Percentiles rank a stretch among this genome's conserved stretches.
These are phyloP conservation scores for Lydus trimaculatus DNA, from an alignment of 2,888 invertebrate genomes.

Conservation along the genomic window DNA sequence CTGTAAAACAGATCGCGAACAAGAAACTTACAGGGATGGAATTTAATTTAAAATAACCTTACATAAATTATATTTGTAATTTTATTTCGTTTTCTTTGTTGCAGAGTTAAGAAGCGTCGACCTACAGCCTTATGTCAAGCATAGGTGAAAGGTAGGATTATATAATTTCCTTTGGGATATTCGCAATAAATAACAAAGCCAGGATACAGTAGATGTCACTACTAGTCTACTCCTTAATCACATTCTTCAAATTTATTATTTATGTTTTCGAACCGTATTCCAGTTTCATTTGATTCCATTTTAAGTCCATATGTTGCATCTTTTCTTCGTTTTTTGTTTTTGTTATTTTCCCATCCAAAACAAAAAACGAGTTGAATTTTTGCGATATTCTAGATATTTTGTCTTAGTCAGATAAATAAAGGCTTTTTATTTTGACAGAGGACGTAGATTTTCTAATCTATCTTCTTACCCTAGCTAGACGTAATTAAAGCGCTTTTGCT, in stretches of 20 bases:
- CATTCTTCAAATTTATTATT: slow-evolving; percentile 52
- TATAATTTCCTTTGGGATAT: slow-evolving; percentile 60
- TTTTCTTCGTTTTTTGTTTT: slow-evolving; percentile 57
- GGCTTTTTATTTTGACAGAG: slow-evolving; percentile 44
- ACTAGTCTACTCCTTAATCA: slow-evolving; percentile 52
- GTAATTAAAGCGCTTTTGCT: slow-evolving; percentile 54
- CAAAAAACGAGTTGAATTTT: slow-evolving; percentile 22
- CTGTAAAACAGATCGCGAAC: slow-evolving; percentile 1
- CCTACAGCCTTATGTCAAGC: slow-evolving; percentile 28
- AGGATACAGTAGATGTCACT: slow-evolving; percentile 50
- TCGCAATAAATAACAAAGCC: slow-evolving; percentile 44
- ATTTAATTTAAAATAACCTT: slow-evolving; percentile 54
- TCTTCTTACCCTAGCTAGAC: slow-evolving; percentile 50
- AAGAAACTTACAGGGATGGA: slow-evolving; percentile 41
- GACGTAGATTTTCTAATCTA: slow-evolving; percentile 53
- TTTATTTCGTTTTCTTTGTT: slow-evolving; percentile 51
- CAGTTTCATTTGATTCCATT: slow-evolving; percentile 47
- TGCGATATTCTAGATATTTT: slow-evolving; percentile 21
- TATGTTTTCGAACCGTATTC: slow-evolving; percentile 47
- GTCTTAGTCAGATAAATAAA: slow-evolving; percentile 25
- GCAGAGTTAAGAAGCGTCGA: slow-evolving; percentile 38
- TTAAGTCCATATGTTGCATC: not conserved
- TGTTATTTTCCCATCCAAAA: slow-evolving; percentile 41
- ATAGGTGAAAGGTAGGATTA: slow-evolving; percentile 50
- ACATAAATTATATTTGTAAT: slow-evolving; percentile 54